Evolutionary conservation across 2,888 invertebrate species (phyloP), one percentile per base, ranked within the genome.

Genomic region (Tortricodes alternella): DNA sequence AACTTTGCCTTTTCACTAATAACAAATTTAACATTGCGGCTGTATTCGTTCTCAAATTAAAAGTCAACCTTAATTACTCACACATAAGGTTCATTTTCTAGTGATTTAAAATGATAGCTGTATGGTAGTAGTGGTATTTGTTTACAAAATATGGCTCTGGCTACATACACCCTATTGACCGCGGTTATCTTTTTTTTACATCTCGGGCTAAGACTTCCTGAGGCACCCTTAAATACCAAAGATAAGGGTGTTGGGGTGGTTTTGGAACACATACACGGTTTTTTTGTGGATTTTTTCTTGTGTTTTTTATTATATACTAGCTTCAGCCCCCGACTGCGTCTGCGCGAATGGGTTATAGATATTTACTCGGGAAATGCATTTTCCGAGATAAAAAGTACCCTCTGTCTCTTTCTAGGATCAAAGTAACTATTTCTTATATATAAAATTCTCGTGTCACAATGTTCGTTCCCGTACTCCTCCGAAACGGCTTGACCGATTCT

Each of bases 101-200:
- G 8, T 5, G 6, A 5, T 16, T 11, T 1, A 6, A 16, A 16
- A 1, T 18, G 4, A 6, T 8, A 18, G n/a, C 8, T 24, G 19
- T 21, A 27, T 2, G 7, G 15, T 34, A 16, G 4, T 3, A n/a
- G 41, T 16, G 11, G 48, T 27, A 8, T 48, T 41, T 43, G 39
- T 53, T 27, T 48, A 48, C 32, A 43, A 49, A 49, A 55, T 43
- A 55, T 55, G 55, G 48, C 35, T 16, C 48, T 37, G 41, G 41
- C 41, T 21, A 48, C 55, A 55, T 21, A 48, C 55, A 55, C 55
- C 55, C 55, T 49, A 49, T 49, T 43, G 55, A 48, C 46, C 52
- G 37, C 41, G 34, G 55, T 55, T 55, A 55, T 55, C 55, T 44
- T 18, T 16, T 29, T 19, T 27, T 23, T 16, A 29, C 27, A 27